Evolutionary conservation across 2,888 invertebrate genomes (phyloP).

Genomic region (Kuschelorhynchus macadamiae): DNA sequence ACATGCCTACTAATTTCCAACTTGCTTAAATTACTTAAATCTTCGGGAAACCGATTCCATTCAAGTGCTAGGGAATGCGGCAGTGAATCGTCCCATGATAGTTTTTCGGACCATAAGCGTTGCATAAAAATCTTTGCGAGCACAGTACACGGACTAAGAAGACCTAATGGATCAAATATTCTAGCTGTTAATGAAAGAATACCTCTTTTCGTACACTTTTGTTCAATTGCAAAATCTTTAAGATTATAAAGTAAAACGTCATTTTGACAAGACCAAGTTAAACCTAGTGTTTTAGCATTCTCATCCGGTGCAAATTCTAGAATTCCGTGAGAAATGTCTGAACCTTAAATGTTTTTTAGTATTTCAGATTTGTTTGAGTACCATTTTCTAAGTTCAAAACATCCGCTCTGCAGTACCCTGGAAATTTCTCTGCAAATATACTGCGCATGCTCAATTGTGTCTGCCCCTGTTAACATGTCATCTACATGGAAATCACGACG

Average conservation of each 20-base stretch:
- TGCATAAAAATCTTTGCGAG: constrained; percentile 36
- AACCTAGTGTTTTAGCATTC: constrained; percentile 19
- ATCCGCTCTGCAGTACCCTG: constrained; percentile 21
- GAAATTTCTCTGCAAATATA: constrained; percentile 30
- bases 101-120: constrained; percentile 25
- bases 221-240: background rate
- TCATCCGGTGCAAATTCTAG: constrained; percentile 20
- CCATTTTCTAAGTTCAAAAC: constrained; percentile 33
- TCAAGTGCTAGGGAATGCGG: constrained; percentile 1
- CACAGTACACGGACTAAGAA: constrained; percentile 18
- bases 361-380: constrained; percentile 13
- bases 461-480: constrained; percentile 29
- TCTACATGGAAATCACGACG: constrained; percentile 39
- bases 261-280: constrained; percentile 20
- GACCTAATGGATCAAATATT: constrained; percentile 31
- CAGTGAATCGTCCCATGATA: constrained; percentile 33
- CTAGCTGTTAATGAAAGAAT: constrained; percentile 21
- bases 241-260: constrained; percentile 4
- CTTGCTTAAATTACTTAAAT: constrained; percentile 2
- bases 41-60: constrained; percentile 11
- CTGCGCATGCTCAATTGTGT: constrained; percentile 33
- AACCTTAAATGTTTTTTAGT: constrained; percentile 1
- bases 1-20: background rate
- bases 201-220: constrained; percentile 9
- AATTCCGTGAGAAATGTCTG: background rate